Percentiles rank a stretch among this genome's conserved stretches.
Conservation (phyloP, 1,140 invertebrate genomes). For the Hydropsyche tenuis region DNA sequence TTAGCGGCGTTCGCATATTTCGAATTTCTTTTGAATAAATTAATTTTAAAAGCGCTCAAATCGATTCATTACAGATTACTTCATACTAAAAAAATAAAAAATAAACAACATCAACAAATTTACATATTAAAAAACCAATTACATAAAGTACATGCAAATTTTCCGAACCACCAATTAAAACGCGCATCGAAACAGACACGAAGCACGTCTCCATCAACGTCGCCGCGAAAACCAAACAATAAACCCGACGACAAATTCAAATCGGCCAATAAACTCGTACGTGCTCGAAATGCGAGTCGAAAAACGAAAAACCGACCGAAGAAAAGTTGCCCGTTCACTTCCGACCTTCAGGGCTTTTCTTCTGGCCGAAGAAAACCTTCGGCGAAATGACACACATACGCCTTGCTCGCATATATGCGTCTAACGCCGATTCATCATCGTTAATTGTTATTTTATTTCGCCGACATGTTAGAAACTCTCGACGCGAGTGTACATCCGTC, state of each 20-base stretch:
- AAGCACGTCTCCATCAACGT: no score
- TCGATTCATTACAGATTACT: no score
- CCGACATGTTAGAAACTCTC: not conserved
- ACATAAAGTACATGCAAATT: no score
- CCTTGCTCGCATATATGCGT: not conserved
- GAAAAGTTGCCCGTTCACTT: conserved; percentile 18
- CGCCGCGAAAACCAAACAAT: not conserved
- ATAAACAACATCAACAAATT: no score
- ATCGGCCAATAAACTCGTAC: not conserved
- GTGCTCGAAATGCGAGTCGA: not conserved
- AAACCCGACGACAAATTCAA: conserved; percentile 7
- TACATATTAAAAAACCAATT: no score
- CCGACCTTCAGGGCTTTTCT: conserved; percentile 24
- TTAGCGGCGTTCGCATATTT: no score
- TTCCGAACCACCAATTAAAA: no score
- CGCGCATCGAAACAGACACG: no score
- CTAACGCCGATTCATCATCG: conserved; percentile 13
- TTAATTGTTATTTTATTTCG: conserved; percentile 20
- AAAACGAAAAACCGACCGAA: not conserved
- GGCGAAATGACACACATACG: conserved; percentile 29
- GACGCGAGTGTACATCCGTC: not conserved
- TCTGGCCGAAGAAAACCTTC: not conserved
- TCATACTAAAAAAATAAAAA: no score
- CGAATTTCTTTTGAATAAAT: no score
- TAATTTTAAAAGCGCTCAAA: no score